Percentiles rank a stretch among this genome's conserved stretches.
Conservation (phyloP, 2,113 vertebrate species). For the Diadophis punctatus region DNA sequence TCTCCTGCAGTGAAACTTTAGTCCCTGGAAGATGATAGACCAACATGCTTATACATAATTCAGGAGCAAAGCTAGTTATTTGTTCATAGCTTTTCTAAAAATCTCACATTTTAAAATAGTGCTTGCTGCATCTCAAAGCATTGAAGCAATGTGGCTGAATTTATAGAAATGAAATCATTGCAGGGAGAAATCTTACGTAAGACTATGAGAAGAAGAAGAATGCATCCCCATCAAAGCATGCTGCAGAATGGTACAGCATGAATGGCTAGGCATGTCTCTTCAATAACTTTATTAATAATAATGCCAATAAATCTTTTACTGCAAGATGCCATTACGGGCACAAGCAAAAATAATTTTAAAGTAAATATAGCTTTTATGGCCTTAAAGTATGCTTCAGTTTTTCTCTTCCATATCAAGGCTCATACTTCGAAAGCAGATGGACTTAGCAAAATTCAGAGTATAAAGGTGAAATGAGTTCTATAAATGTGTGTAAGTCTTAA, state of each 20-base stretch:
- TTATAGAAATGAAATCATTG: neutral
- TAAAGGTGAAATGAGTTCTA: neutral
- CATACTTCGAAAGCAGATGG: neutral
- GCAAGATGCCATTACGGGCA: neutral
- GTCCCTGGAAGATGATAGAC: neutral
- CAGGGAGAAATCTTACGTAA: neutral
- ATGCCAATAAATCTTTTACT: neutral
- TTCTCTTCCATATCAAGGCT: neutral
- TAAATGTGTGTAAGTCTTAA: neutral
- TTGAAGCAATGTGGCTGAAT: neutral
- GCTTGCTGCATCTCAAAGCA: neutral
- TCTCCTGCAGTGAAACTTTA: constrained; percentile 11
- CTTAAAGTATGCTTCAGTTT: neutral
- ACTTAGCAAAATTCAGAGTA: neutral
- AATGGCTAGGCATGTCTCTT: neutral
- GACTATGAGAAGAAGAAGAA: neutral
- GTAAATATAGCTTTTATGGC: neutral
- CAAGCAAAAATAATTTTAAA: neutral
- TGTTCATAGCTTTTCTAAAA: constrained; percentile 22
- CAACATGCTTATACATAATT: neutral
- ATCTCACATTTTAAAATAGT: neutral
- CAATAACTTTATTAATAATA: neutral
- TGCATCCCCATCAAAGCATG: neutral
- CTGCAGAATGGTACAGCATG: neutral
- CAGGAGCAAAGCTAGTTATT: constrained; percentile 7